Base-by-base conservation (phyloP, 2,888 invertebrate genomes). In the Cheilosia pagana region DNA sequence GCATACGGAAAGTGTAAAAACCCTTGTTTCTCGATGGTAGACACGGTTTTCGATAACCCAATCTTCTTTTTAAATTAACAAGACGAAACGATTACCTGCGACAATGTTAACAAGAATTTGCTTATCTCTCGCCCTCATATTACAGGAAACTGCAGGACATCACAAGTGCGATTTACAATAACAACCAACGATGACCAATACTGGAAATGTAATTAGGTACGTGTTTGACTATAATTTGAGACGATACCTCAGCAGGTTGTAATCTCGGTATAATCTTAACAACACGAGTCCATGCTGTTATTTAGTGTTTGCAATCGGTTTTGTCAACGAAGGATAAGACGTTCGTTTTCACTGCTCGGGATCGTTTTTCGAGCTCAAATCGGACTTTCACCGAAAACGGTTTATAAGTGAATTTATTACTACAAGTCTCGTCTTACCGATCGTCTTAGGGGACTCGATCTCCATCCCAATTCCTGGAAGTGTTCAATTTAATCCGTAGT, bases 91-190 rank as follows among this genome's bases (percentile, higher is more conserved):
- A 19, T 55, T 63, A 19, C 57, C 63, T 65, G 74, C 12, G 19
- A 23, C 45, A 31, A 55, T 6, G 35, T 23, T 21, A 35, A 25
- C 70, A 19, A 59, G 35, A 35, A 52, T 43, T 67, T n/a, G 12
- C 21, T 74, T 78, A 83, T 74, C 78, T 68, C 3, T 35, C 41
- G 48, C 74, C 68, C 72, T 70, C 72, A 78, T 78, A 68, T 83
- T 68, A 83, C 82, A 74, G 57, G 45, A 78, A 83, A 74, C 82
- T 16, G 23, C 82, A 74, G 82, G 82, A 68, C 35, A 74, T 68
- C 78, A 45, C 72, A 79, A 68, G 48, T 43, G 23, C 16, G 31
- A 39, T 50, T 50, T 57, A 50, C 19, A 50, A 50, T 14, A 50
- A 43, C 16, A 60, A 39, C 19, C 31, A 63, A 55, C 67, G 19